Base-by-base conservation (phyloP, 2,797 vertebrate species). In the Hydrocynus forskahlii region DNA sequence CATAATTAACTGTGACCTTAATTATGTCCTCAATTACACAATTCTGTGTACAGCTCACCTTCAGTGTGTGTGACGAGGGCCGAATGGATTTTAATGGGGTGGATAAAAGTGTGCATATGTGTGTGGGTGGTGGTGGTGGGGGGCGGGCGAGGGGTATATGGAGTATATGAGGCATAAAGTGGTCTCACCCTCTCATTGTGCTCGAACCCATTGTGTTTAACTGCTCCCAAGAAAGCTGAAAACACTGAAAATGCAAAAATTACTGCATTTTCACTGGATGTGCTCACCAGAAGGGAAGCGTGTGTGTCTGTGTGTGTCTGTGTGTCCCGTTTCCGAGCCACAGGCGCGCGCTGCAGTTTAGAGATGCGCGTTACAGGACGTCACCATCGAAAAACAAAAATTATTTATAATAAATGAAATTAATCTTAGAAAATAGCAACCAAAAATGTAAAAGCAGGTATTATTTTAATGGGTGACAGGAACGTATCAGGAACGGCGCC, bases 191-290 rank as follows among this genome's bases (percentile, higher is more conserved):
- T 69, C 40, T 88, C 87, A 93, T 94, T 94, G 91, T 92, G 79
- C 90, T 88, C 88, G 81, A 86, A 87, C 81, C 91, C 89, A 93
- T 94, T 94, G 93, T 94, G 90, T 92, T 93, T 90, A 92, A 88
- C 89, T 88, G 86, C 89, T 83, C 85, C 88, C 87, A 91, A 29
- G 3, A 29, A 29, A 29, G 29, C 29, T 1, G 29, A 29, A 29
- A 29, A 29, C 29, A 88, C 62, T 76, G 54, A 81, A 84, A 92
- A 89, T 86, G 89, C 87, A 87, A 78, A 91, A 93, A 91, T 91
- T 92, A 29, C n/a, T n/a, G n/a, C 1, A 29, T 1, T 29, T 3
- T 1, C 29, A 83, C 50, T 69, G 85, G 80, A 83, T 92, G 89
- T 89, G 84, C 91, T 88, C 25, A 29, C 89, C 92, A 93, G 87